Evolutionary conservation across 92 coral and sea anemone genomes (phyloP).

Genomic region (Plumapathes pennacea): DNA sequence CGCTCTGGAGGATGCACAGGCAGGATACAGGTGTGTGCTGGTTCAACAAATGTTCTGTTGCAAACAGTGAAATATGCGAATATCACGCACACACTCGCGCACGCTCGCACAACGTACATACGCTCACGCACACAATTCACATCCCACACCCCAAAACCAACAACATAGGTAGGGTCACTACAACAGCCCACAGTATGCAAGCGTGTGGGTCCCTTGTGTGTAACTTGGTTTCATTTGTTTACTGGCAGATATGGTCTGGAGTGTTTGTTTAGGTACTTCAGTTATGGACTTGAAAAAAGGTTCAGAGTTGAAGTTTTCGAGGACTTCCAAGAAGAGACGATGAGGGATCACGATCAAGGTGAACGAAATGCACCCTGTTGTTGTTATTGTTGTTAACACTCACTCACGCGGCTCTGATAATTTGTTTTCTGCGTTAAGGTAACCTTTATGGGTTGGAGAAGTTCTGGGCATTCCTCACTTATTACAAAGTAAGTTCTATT

Average conservation of each 20-base stretch:
- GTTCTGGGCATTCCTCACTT: conserved; percentile 98
- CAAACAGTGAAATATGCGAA: not conserved
- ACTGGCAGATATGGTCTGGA: conserved; percentile 81
- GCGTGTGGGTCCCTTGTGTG: too few relatives aligned
- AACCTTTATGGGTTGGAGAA: conserved; percentile 95
- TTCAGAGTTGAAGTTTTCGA: conserved; percentile 82
- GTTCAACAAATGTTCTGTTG: not conserved
- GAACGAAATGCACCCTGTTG: not conserved
- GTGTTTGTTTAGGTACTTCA: conserved; percentile 90
- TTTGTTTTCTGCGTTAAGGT: conserved; percentile 39
- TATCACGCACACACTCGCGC: too few relatives aligned
- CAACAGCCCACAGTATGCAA: too few relatives aligned
- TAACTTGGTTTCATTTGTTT: too few relatives aligned
- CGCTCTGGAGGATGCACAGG: conserved; percentile 86
- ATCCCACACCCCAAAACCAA: too few relatives aligned
- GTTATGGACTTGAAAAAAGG: conserved; percentile 92
- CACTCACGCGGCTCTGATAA: not conserved
- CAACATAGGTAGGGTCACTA: too few relatives aligned
- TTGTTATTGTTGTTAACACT: not conserved
- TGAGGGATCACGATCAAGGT: conserved; percentile 91
- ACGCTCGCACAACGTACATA: too few relatives aligned
- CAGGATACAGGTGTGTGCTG: conserved; percentile 86
- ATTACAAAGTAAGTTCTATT: conserved; percentile 67
- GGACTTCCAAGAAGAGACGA: conserved; percentile 88
- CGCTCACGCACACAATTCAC: too few relatives aligned